Percentiles rank a stretch among this genome's conserved stretches.
These are phyloP conservation scores for Anneissia japonica DNA, from an alignment of 35 echinoderm and acorn worm genomes.

Conservation along the genomic window DNA sequence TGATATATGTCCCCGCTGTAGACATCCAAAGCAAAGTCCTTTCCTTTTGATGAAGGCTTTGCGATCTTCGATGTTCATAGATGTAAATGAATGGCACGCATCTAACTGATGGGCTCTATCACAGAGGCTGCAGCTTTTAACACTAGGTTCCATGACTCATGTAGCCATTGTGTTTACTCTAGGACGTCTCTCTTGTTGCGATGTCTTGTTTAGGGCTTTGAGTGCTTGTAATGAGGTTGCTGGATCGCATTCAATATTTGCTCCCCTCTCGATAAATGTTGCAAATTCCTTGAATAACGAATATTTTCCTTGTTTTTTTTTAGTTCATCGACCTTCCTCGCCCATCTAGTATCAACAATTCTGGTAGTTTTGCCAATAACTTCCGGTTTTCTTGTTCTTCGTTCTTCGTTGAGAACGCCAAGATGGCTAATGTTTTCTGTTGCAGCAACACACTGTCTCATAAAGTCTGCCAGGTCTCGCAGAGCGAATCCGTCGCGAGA, in stretches of 20 bases:
- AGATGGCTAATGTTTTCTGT: not conserved
- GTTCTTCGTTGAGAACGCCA: not conserved
- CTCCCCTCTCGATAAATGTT: slow-evolving; percentile 36
- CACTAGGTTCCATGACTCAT: too few species aligned
- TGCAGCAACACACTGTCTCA: too few species aligned
- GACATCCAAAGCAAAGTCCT: not conserved
- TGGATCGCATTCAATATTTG: slow-evolving; percentile 45
- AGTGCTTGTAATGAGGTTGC: too few species aligned
- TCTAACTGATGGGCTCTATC: not conserved
- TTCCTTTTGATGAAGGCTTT: not conserved
- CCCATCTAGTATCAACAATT: slow-evolving; percentile 38
- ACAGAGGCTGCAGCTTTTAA: not conserved
- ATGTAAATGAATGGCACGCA: not conserved
- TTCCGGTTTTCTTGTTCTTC: slow-evolving; percentile 41
- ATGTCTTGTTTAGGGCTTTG: too few species aligned
- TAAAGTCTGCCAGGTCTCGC: not conserved
- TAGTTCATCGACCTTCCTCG: slow-evolving; percentile 12
- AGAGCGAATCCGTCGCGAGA: not conserved
- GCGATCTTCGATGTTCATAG: not conserved
- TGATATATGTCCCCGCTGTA: not conserved
- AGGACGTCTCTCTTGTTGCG: too few species aligned
- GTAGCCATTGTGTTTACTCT: too few species aligned
- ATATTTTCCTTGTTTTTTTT: slow-evolving; percentile 4
- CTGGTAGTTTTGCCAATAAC: slow-evolving; percentile 51
- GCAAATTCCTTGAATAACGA: slow-evolving; percentile 38